A percentile compares a stretch with the other conserved stretches of the same genome.
Evolutionary conservation across 2,888 invertebrate genomes (phyloP).

Genomic region (Microplitis deprimator): DNA sequence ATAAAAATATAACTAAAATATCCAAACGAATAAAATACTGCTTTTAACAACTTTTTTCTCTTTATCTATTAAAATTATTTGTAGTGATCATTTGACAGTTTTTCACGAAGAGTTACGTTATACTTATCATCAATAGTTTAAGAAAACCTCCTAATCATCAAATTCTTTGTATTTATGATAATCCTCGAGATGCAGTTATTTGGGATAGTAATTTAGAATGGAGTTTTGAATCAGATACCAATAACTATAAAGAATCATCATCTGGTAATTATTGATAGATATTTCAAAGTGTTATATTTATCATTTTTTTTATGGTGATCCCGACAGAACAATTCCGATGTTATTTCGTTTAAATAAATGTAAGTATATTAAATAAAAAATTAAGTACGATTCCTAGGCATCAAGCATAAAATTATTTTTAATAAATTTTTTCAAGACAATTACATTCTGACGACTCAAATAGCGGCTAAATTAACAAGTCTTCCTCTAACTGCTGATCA

Average conservation of each 20-base stretch:
- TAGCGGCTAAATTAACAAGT: neutral
- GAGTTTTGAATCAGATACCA: neutral
- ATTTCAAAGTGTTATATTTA: neutral
- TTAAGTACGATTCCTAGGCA: too few species aligned
- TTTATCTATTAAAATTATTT: too few species aligned
- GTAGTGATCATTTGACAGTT: too few species aligned
- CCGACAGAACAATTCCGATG: neutral
- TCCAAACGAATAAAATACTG: too few species aligned
- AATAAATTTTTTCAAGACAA: neutral
- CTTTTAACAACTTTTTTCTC: too few species aligned
- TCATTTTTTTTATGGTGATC: slow-evolving; percentile 45
- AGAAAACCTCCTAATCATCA: neutral
- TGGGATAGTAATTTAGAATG: slow-evolving; percentile 24
- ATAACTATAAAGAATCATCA: neutral
- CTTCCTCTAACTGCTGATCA: neutral
- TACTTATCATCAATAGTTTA: too few species aligned
- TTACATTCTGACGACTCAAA: neutral
- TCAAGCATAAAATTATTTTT: too few species aligned
- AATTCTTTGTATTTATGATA: slow-evolving; percentile 25
- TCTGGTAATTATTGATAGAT: neutral
- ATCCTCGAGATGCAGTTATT: slow-evolving; percentile 22
- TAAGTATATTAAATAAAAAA: slow-evolving; percentile 38
- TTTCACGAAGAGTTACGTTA: too few species aligned
- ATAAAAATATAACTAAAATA: too few species aligned
- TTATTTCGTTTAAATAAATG: slow-evolving; percentile 54